Evolutionary conservation across 2,113 vertebrate species (phyloP).

Genomic region (Toxotes jaculatrix): DNA sequence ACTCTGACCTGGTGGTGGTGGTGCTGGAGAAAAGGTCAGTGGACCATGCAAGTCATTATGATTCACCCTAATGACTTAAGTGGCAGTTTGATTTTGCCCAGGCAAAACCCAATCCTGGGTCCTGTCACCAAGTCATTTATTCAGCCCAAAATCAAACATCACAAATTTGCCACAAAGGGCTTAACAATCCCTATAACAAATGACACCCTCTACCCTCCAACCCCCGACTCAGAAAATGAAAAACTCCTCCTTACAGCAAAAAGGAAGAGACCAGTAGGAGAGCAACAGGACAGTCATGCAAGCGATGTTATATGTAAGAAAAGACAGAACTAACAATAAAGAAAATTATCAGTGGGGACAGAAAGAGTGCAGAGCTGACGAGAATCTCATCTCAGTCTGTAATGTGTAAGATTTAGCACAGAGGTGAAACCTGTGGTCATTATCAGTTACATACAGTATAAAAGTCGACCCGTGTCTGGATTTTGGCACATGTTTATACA

Average conservation of each 20-base stretch:
- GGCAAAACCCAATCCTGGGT: no score
- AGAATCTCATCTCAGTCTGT: not conserved
- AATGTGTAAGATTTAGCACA: not conserved
- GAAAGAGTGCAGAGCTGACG: not conserved
- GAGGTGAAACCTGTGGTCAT: not conserved
- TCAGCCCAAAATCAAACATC: not conserved
- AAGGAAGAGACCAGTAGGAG: not conserved
- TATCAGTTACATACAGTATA: not conserved
- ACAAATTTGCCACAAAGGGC: not conserved
- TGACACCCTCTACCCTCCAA: not conserved
- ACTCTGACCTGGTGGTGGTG: not conserved
- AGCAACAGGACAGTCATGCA: not conserved
- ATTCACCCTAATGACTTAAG: not conserved
- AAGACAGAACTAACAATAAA: not conserved
- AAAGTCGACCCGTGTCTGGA: not conserved
- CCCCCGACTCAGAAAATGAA: not conserved
- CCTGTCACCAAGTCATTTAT: not conserved
- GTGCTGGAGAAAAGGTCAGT: not conserved
- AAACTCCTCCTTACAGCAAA: not conserved
- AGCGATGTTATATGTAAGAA: not conserved
- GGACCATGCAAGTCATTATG: not conserved
- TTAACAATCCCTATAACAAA: not conserved
- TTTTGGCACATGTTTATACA: conserved; percentile 5
- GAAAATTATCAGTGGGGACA: not conserved
- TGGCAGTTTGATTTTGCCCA: not conserved